Evolutionary conservation across 92 coral and sea anemone species (phyloP).

Genomic region (Paragorgia papillata): DNA sequence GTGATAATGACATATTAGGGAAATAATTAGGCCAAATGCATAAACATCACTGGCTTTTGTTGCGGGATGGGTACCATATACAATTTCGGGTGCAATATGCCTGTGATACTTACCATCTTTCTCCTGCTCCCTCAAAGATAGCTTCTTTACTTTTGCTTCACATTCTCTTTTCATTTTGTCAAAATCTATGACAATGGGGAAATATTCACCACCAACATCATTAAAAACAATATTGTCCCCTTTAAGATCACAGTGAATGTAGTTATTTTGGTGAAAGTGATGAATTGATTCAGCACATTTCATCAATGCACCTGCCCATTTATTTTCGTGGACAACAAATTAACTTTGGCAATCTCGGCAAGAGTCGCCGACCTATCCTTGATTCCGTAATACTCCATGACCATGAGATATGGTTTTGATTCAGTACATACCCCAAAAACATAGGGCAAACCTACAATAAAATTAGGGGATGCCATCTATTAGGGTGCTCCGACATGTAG

Average conservation of each 20-base stretch:
- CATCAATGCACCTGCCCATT: slow-evolving; percentile 7
- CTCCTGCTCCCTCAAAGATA: slow-evolving; percentile 4
- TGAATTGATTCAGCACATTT: not conserved
- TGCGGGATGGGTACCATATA: not conserved
- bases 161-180: not conserved
- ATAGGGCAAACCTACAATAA: slow-evolving; percentile 15
- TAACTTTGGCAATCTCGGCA: not conserved
- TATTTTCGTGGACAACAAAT: not conserved
- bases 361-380: not conserved
- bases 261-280: not conserved
- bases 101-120: not conserved
- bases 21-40: slow-evolving; percentile 9
- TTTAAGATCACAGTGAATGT: slow-evolving; percentile 18
- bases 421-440: not conserved
- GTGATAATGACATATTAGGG: not conserved
- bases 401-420: not conserved
- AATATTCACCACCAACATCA: not conserved
- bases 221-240: slow-evolving; percentile 7
- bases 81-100: slow-evolving; percentile 22
- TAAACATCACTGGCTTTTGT: slow-evolving; percentile 6
- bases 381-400: slow-evolving; percentile 5
- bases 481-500: too few species aligned
- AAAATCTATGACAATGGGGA: slow-evolving; percentile 11
- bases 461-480: too few species aligned
- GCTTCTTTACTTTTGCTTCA: slow-evolving; percentile 1